Conservation (phyloP, 2,888 invertebrate genomes). For the Pardosa pseudoannulata region DNA sequence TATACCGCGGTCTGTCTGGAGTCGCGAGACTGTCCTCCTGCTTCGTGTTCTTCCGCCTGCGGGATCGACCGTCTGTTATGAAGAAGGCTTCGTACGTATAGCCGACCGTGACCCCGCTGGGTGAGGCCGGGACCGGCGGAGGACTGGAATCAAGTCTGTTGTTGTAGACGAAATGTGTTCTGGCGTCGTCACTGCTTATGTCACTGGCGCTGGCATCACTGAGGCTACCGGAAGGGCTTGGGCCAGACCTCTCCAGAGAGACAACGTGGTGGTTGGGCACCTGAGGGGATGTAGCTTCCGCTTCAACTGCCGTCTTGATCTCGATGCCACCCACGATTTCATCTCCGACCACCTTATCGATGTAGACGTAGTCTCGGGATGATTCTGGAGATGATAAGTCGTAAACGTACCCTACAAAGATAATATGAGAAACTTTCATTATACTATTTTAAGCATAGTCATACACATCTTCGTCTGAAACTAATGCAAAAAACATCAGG, state of each 20-base stretch:
- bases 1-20: slow-evolving; percentile 79
- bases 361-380: slow-evolving; percentile 55
- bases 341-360: slow-evolving; percentile 62
- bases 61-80: slow-evolving; percentile 83
- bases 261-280: slow-evolving; percentile 20
- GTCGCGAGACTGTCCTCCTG: background rate
- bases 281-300: background rate
- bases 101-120: slow-evolving; percentile 76
- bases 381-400: slow-evolving; percentile 62
- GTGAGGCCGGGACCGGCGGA: slow-evolving; percentile 5
- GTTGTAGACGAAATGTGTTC: slow-evolving; percentile 42
- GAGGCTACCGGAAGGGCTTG: slow-evolving; percentile 63
- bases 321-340: slow-evolving; percentile 54
- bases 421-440: too few species aligned
- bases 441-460: too few species aligned
- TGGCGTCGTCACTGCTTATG: slow-evolving; percentile 46
- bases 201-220: slow-evolving; percentile 51
- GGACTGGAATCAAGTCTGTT: background rate
- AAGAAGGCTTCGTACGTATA: slow-evolving; percentile 81
- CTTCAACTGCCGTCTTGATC: slow-evolving; percentile 34
- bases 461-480: too few species aligned
- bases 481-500: too few species aligned
- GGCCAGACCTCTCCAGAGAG: slow-evolving; percentile 54
- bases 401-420: slow-evolving; percentile 60
- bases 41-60: slow-evolving; percentile 74